Conservation (phyloP, 2,797 vertebrate species). For the Syndactyla subalaris region DNA sequence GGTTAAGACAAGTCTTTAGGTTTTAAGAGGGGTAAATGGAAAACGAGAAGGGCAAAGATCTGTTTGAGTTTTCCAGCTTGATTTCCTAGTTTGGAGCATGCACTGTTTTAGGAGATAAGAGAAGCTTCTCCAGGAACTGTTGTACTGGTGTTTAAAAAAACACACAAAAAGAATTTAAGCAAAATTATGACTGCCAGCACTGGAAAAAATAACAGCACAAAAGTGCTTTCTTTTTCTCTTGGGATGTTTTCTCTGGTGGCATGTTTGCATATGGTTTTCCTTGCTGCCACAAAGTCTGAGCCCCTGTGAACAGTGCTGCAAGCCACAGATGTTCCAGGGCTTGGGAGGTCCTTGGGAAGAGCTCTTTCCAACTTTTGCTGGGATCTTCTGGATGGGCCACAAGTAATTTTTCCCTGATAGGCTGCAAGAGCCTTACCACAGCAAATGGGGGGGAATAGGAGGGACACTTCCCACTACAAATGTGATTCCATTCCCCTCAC, state of each 20-base stretch:
- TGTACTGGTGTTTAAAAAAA: background rate
- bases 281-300: background rate
- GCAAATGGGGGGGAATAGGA: accelerated
- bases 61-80: constrained; percentile 30
- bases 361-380: background rate
- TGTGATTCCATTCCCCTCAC: accelerated
- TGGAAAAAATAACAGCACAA: background rate
- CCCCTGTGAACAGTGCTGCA: accelerated
- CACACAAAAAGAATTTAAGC: background rate
- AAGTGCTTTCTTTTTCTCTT: background rate
- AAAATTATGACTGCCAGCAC: background rate
- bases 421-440: background rate
- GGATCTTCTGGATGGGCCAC: background rate
- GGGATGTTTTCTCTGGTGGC: background rate
- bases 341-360: background rate
- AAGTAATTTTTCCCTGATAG: background rate
- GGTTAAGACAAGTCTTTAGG: constrained; percentile 4
- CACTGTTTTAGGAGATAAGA: constrained; percentile 10
- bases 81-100: constrained; percentile 57
- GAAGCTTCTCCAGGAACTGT: background rate
- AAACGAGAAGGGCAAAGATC: background rate
- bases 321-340: background rate
- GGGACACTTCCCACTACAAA: background rate
- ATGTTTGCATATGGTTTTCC: background rate
- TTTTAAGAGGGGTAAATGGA: background rate